These are phyloP conservation scores for Aspidiotus destructor DNA, from an alignment of 2,888 invertebrate genomes.

Conservation along the genomic window DNA sequence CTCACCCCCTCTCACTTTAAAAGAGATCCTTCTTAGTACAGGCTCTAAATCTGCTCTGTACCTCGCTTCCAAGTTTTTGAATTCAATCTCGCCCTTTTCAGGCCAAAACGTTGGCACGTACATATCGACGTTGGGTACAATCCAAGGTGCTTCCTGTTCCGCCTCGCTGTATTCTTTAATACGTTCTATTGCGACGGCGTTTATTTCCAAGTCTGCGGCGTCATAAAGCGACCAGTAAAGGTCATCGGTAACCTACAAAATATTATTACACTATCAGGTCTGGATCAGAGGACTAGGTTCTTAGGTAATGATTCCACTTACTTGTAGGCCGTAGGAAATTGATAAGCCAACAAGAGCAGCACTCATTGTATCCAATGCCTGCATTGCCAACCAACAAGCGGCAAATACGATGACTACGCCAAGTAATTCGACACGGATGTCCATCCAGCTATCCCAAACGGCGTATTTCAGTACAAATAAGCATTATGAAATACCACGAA, in stretches of 20 bases:
- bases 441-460: constrained; percentile 64
- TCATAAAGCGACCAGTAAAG: constrained; percentile 93
- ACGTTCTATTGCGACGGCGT: constrained; percentile 93
- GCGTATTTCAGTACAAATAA: too few species aligned
- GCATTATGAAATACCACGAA: too few species aligned
- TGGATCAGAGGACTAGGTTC: too few species aligned
- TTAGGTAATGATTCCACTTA: constrained; percentile 41
- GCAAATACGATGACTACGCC: constrained; percentile 93
- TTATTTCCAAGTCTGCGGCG: constrained; percentile 94
- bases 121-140: constrained; percentile 38
- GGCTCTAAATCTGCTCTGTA: constrained; percentile 80
- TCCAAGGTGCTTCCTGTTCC: constrained; percentile 47
- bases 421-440: constrained; percentile 88
- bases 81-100: constrained; percentile 63
- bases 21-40: constrained; percentile 69
- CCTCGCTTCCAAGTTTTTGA: constrained; percentile 71
- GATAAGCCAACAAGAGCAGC: constrained; percentile 80
- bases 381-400: constrained; percentile 83
- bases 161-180: constrained; percentile 91
- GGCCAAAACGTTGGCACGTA: constrained; percentile 57
- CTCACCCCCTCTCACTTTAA: constrained; percentile 69
- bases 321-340: constrained; percentile 76
- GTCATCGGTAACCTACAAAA: constrained; percentile 73
- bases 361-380: constrained; percentile 58
- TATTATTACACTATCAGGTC: not conserved